Base-by-base conservation (phyloP, 64 coral and sea anemone genomes). In the Stichodactyla mertensii region DNA sequence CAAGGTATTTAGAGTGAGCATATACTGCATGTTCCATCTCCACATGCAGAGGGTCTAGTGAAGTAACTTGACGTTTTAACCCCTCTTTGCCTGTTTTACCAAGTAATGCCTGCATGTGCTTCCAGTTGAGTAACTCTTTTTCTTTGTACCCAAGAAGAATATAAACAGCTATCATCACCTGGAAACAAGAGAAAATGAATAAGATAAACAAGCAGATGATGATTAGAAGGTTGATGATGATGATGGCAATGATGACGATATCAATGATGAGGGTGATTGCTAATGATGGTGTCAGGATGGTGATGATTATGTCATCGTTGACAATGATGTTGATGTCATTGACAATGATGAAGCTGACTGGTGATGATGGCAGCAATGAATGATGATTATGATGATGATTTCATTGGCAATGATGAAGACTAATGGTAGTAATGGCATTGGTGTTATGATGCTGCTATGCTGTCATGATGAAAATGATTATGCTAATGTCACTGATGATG, bases 1-100 rank as follows among this genome's bases (percentile, higher is more conserved):
- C 82, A 1, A 99, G 89, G 57, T 99, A 99, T 26, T 90, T 94
- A 45, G 86, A 80, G 70, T 95, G 88, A 9, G 97, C 88, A 80
- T 86, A 99, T 86, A 92, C 88, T 54, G 97, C 97, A 59, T 90
- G 86, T 52, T 69, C 19, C 89, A 95, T 94, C 54, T 94, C 93
- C 45, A 99, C 89, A 26, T 92, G 88, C 3, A 99, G 61, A 0
- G 97, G 97, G 71, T 99, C 97, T 51, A 90, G 64, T 6, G 91
- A 82, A 18, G 97, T 99, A 8, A 99, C 97, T 52, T 95, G 93
- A 0, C 97, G 85, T 61, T 99, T 99, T 22, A 99, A 80, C 7
- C 97, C 97, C 52, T 99, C 97, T 69, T 95, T 99, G 5, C 97
- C 97, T 58, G 97, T 99, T 51, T 99, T 99, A 8, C 97, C 97